Evolutionary conservation across 1,140 invertebrate genomes (phyloP), one percentile per base, ranked within the genome.

Genomic region (Heliconius nattereri): DNA sequence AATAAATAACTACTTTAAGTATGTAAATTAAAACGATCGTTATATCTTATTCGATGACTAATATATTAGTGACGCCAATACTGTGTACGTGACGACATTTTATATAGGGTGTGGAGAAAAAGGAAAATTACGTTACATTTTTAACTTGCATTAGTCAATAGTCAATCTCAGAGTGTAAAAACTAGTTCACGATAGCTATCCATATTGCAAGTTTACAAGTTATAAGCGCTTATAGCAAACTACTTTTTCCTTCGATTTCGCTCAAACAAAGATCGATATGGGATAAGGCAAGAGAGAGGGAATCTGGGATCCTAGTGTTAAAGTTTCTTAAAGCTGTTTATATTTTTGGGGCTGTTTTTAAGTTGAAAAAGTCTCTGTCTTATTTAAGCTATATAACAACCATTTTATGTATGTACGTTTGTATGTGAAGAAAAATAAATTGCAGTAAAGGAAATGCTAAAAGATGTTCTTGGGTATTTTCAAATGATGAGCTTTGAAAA

Each of bases 51-150:
- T 66, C 60, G 60, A 66, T 66, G 60, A 66, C 60, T 66, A 66
- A 66, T 66, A 29, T 66, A 66, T 66, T 66, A 66, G 23, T 66
- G 60, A 66, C 60, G 60, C n/a, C 23, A 23, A 16, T 66, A 66
- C 60, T 26, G 60, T 66, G 2, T 29, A 66, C n/a, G 60, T 75
- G 23, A 75, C 73, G 45, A 75, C 73, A 75, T 75, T 54, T 57
- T 2, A 5, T 32, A 75, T 16, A 57, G 8, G 73, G 45, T 35
- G 73, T 75, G 49, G 73, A 54, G 73, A 75, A 75, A 75, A 75
- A 75, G 32, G 49, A 75, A 75, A 54, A 75, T 37, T 57, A 54
- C 11, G 60, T 66, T 66, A 66, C 9, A 66, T 66, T 66, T 66
- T 26, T 26, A 66, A 66, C 60, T 66, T 16, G 23, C 7, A 23